Conservation (phyloP, 2,113 vertebrate species). For the Gyps fulvus region DNA sequence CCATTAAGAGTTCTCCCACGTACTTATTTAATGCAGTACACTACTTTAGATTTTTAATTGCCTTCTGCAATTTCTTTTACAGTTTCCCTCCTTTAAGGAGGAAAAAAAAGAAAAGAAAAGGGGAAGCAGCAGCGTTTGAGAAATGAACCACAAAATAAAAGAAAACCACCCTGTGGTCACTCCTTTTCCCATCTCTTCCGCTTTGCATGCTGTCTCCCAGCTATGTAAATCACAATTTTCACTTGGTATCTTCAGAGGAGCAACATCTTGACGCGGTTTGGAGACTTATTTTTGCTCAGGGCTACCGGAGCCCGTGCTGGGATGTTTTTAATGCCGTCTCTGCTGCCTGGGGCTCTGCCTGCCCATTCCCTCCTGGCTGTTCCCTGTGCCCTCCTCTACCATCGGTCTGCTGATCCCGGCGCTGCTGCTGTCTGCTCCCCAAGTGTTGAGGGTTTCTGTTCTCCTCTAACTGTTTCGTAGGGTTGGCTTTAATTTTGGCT, state of each 20-base stretch:
- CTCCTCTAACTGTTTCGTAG: neutral
- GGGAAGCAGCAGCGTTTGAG: neutral
- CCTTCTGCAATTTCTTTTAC: slow-evolving; percentile 2
- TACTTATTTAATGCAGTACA: neutral
- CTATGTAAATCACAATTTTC: slow-evolving; percentile 15
- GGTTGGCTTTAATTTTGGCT: neutral
- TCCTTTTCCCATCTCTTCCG: neutral
- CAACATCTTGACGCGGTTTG: neutral
- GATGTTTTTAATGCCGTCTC: neutral
- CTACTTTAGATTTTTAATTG: neutral
- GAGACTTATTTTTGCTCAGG: neutral
- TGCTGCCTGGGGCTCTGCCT: neutral
- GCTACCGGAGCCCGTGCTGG: neutral
- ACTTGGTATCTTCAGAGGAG: neutral
- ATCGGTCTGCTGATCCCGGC: neutral
- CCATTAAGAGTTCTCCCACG: neutral
- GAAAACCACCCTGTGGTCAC: neutral
- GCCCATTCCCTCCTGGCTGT: neutral
- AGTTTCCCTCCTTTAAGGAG: neutral
- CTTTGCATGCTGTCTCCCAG: neutral
- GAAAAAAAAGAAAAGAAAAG: neutral
- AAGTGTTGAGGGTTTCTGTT: neutral
- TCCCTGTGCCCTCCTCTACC: neutral
- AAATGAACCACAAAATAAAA: slow-evolving; percentile 6
- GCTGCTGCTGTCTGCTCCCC: neutral